A percentile compares a stretch with the other conserved stretches of the same genome.
Evolutionary conservation across 2,888 invertebrate species (phyloP).

Genomic region (Hemaris fuciformis): DNA sequence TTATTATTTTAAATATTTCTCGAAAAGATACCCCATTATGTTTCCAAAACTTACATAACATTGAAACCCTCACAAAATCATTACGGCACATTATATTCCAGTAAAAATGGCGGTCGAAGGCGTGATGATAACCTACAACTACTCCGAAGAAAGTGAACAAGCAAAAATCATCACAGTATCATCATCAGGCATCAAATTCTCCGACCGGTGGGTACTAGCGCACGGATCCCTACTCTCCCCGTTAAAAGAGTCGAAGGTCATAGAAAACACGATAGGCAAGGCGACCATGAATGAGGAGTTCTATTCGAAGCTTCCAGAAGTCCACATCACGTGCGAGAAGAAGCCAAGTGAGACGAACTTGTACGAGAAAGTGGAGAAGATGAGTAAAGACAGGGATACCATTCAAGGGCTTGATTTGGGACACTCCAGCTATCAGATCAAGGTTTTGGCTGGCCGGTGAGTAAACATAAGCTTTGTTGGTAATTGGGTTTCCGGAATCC

Average conservation of each 20-base stretch:
- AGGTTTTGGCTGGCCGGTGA: conserved; percentile 68
- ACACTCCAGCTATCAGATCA: conserved; percentile 67
- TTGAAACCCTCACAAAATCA: no score
- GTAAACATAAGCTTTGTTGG: conserved; percentile 12
- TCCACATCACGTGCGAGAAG: conserved; percentile 71
- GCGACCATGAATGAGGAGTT: conserved; percentile 68
- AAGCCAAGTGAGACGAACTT: conserved; percentile 39
- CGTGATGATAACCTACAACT: conserved; percentile 76
- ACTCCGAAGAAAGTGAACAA: conserved; percentile 63
- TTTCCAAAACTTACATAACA: no score
- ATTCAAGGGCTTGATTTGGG: conserved; percentile 51
- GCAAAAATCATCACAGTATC: conserved; percentile 74
- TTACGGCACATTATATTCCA: not conserved
- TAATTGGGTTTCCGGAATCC: not conserved
- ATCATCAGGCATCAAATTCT: conserved; percentile 77
- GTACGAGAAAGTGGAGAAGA: conserved; percentile 59
- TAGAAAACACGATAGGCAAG: conserved; percentile 62
- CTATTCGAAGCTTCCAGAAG: conserved; percentile 68
- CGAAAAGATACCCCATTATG: no score
- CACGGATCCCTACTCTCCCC: conserved; percentile 77
- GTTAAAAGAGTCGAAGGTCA: conserved; percentile 61
- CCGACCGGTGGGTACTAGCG: conserved; percentile 76
- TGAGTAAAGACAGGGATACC: conserved; percentile 57
- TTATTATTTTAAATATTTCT: no score
- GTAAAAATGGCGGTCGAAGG: conserved; percentile 67